Evolutionary conservation across 1,140 invertebrate genomes (phyloP).

Genomic region (Hycleus phaleratus): DNA sequence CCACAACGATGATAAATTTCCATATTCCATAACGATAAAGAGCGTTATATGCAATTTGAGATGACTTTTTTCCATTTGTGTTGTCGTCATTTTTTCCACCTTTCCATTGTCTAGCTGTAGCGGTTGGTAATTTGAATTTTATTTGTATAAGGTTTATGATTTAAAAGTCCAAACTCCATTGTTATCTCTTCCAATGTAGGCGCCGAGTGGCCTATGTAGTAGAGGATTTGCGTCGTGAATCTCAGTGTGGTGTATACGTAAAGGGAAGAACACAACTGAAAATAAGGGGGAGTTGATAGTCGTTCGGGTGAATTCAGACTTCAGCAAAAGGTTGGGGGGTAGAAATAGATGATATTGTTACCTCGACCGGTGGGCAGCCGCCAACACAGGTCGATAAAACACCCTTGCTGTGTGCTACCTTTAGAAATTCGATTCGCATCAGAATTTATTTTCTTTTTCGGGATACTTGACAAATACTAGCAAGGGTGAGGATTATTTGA

Average conservation of each 20-base stretch:
- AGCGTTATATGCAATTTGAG: too few species aligned
- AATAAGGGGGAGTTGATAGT: too few species aligned
- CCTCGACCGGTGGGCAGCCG: conserved; percentile 28
- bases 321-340: conserved; percentile 5
- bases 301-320: background rate
- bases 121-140: conserved; percentile 19
- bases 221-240: background rate
- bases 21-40: too few species aligned
- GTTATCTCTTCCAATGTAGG: conserved; percentile 20
- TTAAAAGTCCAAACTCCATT: conserved; percentile 20
- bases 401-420: conserved; percentile 9
- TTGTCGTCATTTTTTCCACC: too few species aligned
- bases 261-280: too few species aligned
- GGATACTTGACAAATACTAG: conserved; percentile 22
- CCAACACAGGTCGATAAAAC: conserved; percentile 27
- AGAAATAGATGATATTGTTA: conserved; percentile 33
- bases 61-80: too few species aligned
- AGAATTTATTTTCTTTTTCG: conserved; percentile 23
- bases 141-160: conserved; percentile 24
- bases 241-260: too few species aligned
- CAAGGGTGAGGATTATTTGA: background rate
- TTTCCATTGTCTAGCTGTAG: background rate
- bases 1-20: too few species aligned
- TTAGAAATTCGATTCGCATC: conserved; percentile 21
- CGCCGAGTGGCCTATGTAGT: conserved; percentile 14